Evolutionary conservation across 2,113 vertebrate genomes (phyloP), one percentile per base, ranked within the genome.

Genomic region (Oreochromis spilurus): DNA sequence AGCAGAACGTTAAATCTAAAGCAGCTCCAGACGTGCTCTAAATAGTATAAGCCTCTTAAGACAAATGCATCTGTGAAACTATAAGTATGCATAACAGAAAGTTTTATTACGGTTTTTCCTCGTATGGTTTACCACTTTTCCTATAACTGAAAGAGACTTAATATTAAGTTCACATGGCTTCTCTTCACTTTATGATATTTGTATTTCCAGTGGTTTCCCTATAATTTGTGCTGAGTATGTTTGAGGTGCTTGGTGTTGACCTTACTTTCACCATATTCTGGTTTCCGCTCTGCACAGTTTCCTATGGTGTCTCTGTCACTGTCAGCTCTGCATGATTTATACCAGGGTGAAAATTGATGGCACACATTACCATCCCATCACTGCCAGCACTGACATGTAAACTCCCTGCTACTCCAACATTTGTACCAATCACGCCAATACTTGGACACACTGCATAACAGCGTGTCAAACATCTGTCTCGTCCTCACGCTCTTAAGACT

Each of bases 131-230:
- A 67, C 67, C 58, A 81, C 78, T 81, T 52, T 55, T 83, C 54
- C 29, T 52, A 29, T 19, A 84, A 90, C 67, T 81, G 57, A 85
- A 50, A 81, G 62, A 54, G 31, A 34, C 21, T 75, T 58, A 79
- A 84, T 67, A 87, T 65, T 72, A 82, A 62, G 84, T 86, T 86
- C 81, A 88, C 75, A 81, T 58, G 60, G n/a, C 8, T 85, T 53
- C 83, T 57, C 50, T 87, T 87, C 26, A 77, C 54, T 86, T 83
- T 52, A 54, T 82, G 75, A 79, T 81, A 81, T 85, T 93, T 88
- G 84, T 84, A 83, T 94, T 92, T 91, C 83, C 88, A 89, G 58
- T 57, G 57, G 88, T 87, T 87, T 54, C 58, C 82, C 85, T 89
- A n/a, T 91, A 93, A 89, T 92, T 85, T 89, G n/a, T 50, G 45